Evolutionary conservation across 2,113 vertebrate species (phyloP).

Genomic region (Xyrauchen texanus): DNA sequence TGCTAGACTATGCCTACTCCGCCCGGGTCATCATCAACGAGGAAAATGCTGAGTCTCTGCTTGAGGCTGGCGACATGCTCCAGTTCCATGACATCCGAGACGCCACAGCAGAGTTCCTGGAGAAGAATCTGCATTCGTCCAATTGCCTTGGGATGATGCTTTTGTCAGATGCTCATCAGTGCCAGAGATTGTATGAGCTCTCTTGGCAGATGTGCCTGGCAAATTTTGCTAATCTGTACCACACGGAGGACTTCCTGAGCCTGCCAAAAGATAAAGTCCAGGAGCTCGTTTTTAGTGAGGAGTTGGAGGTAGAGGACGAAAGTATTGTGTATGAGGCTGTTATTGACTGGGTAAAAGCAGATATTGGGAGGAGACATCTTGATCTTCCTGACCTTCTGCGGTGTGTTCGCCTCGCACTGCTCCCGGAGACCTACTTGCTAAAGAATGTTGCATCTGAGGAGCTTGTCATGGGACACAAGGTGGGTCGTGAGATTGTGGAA

Average conservation of each 20-base stretch:
- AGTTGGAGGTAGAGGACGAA: slow-evolving; percentile 83
- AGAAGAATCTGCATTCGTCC: slow-evolving; percentile 81
- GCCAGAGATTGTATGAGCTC: slow-evolving; percentile 78
- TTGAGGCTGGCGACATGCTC: slow-evolving; percentile 84
- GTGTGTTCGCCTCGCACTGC: slow-evolving; percentile 78
- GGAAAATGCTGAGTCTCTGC: slow-evolving; percentile 82
- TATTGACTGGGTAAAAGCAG: slow-evolving; percentile 81
- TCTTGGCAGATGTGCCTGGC: slow-evolving; percentile 83
- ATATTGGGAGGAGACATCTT: slow-evolving; percentile 69
- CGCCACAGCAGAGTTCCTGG: slow-evolving; percentile 79
- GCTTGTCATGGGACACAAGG: slow-evolving; percentile 79
- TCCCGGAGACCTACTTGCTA: slow-evolving; percentile 78
- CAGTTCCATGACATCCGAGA: slow-evolving; percentile 85
- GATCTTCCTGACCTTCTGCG: slow-evolving; percentile 78
- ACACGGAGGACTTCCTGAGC: slow-evolving; percentile 79
- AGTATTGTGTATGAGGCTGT: slow-evolving; percentile 82
- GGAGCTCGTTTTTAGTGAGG: slow-evolving; percentile 82
- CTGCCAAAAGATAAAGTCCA: slow-evolving; percentile 80
- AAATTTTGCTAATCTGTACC: slow-evolving; percentile 76
- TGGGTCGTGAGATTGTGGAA: slow-evolving; percentile 80
- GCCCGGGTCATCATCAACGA: slow-evolving; percentile 82
- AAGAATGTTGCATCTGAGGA: slow-evolving; percentile 77
- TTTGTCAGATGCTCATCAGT: slow-evolving; percentile 81
- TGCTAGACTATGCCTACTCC: slow-evolving; percentile 83
- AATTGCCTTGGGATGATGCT: slow-evolving; percentile 87